Conservation (phyloP, 1,140 invertebrate species). For the Hylyphantes graminicola region DNA sequence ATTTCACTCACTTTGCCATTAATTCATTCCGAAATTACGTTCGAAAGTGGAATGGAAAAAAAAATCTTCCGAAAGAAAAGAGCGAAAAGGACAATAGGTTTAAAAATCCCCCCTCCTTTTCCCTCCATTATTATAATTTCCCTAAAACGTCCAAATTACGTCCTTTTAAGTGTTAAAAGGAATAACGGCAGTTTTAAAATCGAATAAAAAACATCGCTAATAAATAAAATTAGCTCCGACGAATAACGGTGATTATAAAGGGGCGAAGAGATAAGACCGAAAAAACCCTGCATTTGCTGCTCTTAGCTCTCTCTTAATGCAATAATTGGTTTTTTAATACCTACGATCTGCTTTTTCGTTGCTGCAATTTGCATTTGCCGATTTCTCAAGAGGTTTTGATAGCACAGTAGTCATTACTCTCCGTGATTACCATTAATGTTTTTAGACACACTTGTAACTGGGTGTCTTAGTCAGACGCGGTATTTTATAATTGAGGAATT, state of each 20-base stretch:
- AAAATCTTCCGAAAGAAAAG: not conserved
- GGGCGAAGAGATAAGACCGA: not conserved
- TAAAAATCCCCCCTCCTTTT: no score
- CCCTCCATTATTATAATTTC: constrained; percentile 40
- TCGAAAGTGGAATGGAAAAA: not conserved
- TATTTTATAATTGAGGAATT: constrained; percentile 49
- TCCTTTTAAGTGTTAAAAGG: not conserved
- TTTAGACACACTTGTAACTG: no score
- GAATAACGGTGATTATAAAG: not conserved
- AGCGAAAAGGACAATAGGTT: no score
- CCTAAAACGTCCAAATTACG: constrained; percentile 41
- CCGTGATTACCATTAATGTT: no score
- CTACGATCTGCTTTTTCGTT: not conserved
- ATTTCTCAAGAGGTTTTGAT: not conserved
- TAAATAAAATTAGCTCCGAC: constrained; percentile 40
- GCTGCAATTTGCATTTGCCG: constrained; percentile 35
- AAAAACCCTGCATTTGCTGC: not conserved
- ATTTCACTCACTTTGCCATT: no score
- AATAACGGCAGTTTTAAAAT: constrained; percentile 29
- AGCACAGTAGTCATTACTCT: not conserved
- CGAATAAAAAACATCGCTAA: constrained; percentile 40
- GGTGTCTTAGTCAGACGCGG: not conserved
- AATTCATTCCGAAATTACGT: constrained; percentile 7
- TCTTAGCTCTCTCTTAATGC: constrained; percentile 35
- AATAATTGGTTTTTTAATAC: constrained; percentile 52